A percentile compares a stretch with the other conserved stretches of the same genome.
phyloP scores from a whole-genome alignment of 1,140 invertebrate species.

The Drosophila quadrilineata region DNA sequence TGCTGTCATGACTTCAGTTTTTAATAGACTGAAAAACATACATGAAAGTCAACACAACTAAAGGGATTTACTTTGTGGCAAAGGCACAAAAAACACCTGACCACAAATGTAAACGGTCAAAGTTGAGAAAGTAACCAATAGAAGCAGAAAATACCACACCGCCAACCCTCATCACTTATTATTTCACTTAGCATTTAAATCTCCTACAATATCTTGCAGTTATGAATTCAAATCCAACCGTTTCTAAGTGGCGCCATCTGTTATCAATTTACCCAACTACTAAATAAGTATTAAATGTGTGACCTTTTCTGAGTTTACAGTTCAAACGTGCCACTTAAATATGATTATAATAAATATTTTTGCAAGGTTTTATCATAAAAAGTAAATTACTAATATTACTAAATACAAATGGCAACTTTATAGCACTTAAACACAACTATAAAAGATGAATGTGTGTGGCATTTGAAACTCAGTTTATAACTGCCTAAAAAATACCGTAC shows the following conservation, averaged over 20 bases:
- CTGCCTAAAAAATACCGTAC: slow-evolving; percentile 16
- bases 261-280: background rate
- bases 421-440: too few relatives aligned
- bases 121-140: slow-evolving; percentile 32
- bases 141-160: slow-evolving; percentile 23
- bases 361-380: too few relatives aligned
- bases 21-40: too few relatives aligned
- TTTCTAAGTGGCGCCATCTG: slow-evolving; percentile 29
- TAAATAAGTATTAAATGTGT: background rate
- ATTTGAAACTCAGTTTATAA: too few relatives aligned
- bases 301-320: background rate
- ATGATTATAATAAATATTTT: too few relatives aligned
- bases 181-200: slow-evolving; percentile 26
- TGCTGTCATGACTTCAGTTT: too few relatives aligned
- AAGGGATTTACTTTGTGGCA: slow-evolving; percentile 53
- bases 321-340: background rate
- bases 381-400: too few relatives aligned
- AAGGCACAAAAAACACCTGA: slow-evolving; percentile 22
- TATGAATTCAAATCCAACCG: slow-evolving; percentile 35
- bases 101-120: slow-evolving; percentile 62
- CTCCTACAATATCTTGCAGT: too few relatives aligned
- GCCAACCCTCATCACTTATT: background rate
- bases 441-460: too few relatives aligned
- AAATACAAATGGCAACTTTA: too few relatives aligned
- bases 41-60: too few relatives aligned